phyloP scores from a whole-genome alignment of 2,888 invertebrate genomes.

The Caenorhabditis japonica region DNA sequence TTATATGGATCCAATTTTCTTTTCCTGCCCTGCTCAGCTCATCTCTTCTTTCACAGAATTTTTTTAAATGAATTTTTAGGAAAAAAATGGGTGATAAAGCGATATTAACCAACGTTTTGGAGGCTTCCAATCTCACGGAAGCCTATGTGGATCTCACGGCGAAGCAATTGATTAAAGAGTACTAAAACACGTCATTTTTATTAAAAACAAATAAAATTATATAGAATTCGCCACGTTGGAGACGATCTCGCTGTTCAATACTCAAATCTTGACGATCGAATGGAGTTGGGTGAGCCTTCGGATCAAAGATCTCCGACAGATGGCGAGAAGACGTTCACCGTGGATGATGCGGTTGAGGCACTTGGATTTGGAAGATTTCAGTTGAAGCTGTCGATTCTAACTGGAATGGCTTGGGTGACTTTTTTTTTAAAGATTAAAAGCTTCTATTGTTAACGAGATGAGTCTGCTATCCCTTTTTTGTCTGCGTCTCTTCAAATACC shows the following conservation, averaged over 20 bases:
- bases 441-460: too few relatives aligned
- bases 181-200: background rate
- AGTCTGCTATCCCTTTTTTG: too few relatives aligned
- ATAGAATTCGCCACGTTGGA: conserved; percentile 64
- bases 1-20: conserved; percentile 2
- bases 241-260: conserved; percentile 64
- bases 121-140: conserved; percentile 76
- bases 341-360: conserved; percentile 80
- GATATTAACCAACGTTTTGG: conserved; percentile 75
- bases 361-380: conserved; percentile 80
- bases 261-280: conserved; percentile 60
- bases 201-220: too few relatives aligned
- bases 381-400: conserved; percentile 79
- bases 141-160: conserved; percentile 74
- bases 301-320: conserved; percentile 46
- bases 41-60: background rate
- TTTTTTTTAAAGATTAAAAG: too few relatives aligned
- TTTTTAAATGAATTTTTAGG: background rate
- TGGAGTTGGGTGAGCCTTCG: conserved; percentile 53
- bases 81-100: conserved; percentile 73
- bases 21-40: background rate
- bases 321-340: conserved; percentile 75
- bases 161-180: conserved; percentile 72
- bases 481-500: too few relatives aligned
- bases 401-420: conserved; percentile 80